Evolutionary conservation across 1,140 invertebrate species (phyloP).

Genomic region (Lamellibrachia luymesi): DNA sequence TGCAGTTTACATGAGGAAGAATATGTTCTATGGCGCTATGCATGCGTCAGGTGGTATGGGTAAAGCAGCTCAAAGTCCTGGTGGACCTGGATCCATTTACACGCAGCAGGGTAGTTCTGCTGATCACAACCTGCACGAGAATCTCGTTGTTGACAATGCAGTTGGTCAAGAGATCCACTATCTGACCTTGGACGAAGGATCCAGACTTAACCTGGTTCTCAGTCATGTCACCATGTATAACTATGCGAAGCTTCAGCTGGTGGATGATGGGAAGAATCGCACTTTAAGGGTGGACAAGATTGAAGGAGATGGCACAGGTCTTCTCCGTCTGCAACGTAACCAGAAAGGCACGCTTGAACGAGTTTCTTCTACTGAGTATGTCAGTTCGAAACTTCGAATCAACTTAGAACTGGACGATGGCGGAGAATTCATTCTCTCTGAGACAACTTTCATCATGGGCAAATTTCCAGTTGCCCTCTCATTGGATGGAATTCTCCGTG

Average conservation of each 20-base stretch:
- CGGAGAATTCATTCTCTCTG: slow-evolving; percentile 42
- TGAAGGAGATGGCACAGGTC: slow-evolving; percentile 41
- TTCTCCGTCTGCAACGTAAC: slow-evolving; percentile 36
- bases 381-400: slow-evolving; percentile 40
- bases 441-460: slow-evolving; percentile 41
- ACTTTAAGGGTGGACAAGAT: slow-evolving; percentile 39
- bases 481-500: slow-evolving; percentile 40
- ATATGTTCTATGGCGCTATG: slow-evolving; percentile 33
- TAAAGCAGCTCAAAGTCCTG: slow-evolving; percentile 31
- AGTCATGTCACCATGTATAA: slow-evolving; percentile 38
- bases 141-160: slow-evolving; percentile 38
- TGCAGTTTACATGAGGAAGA: slow-evolving; percentile 33
- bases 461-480: slow-evolving; percentile 36
- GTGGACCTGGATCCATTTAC: slow-evolving; percentile 43
- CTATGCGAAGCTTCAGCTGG: slow-evolving; percentile 41
- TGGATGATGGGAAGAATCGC: slow-evolving; percentile 32
- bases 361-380: slow-evolving; percentile 29
- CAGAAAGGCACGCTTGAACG: slow-evolving; percentile 42
- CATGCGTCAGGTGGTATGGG: slow-evolving; percentile 35
- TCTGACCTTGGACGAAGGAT: slow-evolving; percentile 35
- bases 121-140: slow-evolving; percentile 28
- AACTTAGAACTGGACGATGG: slow-evolving; percentile 43
- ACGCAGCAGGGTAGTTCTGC: background rate
- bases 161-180: slow-evolving; percentile 39
- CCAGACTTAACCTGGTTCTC: slow-evolving; percentile 33